phyloP scores from a whole-genome alignment of 2,113 vertebrate species.

The Lophius piscatorius region DNA sequence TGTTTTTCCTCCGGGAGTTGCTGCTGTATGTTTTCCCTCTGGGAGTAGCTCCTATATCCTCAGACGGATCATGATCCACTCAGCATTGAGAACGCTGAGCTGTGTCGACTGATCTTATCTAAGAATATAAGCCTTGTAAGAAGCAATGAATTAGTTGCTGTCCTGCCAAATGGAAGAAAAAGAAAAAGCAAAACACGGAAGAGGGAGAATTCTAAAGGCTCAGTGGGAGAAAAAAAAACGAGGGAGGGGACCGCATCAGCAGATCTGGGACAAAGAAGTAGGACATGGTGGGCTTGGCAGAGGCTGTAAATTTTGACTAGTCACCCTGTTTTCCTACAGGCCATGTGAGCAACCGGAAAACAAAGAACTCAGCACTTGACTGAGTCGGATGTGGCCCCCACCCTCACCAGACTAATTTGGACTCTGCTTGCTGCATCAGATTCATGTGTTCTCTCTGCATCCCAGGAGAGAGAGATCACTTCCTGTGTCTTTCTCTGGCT shows the following conservation, averaged over 20 bases:
- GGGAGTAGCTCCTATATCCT: conserved; percentile 35
- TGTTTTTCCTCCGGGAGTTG: too few species aligned
- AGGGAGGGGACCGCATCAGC: conserved; percentile 63
- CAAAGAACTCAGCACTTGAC: conserved; percentile 71
- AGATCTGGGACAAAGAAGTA: conserved; percentile 77
- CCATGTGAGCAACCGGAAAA: conserved; percentile 60
- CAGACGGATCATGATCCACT: conserved; percentile 38
- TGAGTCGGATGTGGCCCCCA: conserved; percentile 28
- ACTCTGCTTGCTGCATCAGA: conserved; percentile 60
- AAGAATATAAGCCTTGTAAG: conserved; percentile 20
- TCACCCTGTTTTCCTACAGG: conserved; percentile 63
- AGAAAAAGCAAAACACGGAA: conserved; percentile 51
- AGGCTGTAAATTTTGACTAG: conserved; percentile 68
- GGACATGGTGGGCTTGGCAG: conserved; percentile 56
- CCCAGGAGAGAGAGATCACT: conserved; percentile 4
- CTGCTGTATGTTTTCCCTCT: conserved; percentile 20
- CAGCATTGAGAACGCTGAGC: conserved; percentile 33
- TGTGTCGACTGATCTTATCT: conserved; percentile 42
- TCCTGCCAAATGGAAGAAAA: conserved; percentile 33
- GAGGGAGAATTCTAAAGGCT: conserved; percentile 63
- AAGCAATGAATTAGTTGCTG: conserved; percentile 2
- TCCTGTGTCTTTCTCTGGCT: conserved; percentile 32
- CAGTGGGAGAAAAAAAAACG: conserved; percentile 47
- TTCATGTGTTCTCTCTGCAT: conserved; percentile 19
- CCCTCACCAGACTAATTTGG: conserved; percentile 58